Evolutionary conservation across 2,888 invertebrate species (phyloP).

Genomic region (Colostygia pectinataria): DNA sequence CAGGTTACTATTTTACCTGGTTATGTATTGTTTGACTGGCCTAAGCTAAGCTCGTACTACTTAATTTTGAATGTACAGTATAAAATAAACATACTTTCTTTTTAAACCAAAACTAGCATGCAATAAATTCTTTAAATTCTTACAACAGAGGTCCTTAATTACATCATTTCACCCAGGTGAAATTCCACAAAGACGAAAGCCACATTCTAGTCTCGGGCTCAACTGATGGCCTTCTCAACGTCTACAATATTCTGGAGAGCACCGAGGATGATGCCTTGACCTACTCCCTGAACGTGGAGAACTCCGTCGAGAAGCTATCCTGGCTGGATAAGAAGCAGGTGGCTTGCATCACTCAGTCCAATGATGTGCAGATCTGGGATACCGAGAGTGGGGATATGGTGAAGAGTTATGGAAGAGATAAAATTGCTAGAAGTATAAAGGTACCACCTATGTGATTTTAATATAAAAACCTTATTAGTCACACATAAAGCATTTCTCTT

Average conservation of each 20-base stretch:
- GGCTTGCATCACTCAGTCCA: constrained; percentile 88
- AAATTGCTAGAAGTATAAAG: constrained; percentile 83
- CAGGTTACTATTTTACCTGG: constrained; percentile 73
- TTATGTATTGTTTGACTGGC: too few relatives aligned
- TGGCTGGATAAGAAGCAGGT: constrained; percentile 79
- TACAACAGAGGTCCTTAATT: too few relatives aligned
- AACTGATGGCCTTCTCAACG: constrained; percentile 92
- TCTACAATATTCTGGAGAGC: constrained; percentile 89
- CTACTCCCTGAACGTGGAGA: constrained; percentile 90
- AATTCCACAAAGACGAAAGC: constrained; percentile 87
- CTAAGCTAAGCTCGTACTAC: too few relatives aligned
- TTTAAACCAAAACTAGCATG: too few relatives aligned
- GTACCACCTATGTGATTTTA: constrained; percentile 50
- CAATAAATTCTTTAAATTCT: too few relatives aligned
- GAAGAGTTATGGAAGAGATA: constrained; percentile 80
- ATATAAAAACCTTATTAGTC: too few relatives aligned
- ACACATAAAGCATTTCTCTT: too few relatives aligned
- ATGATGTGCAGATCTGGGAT: constrained; percentile 87
- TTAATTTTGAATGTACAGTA: too few relatives aligned
- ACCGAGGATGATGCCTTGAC: constrained; percentile 91
- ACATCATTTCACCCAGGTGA: constrained; percentile 67
- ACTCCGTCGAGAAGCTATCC: constrained; percentile 86
- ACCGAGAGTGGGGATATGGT: constrained; percentile 84
- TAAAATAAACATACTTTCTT: too few relatives aligned
- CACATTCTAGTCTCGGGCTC: constrained; percentile 89